Base-by-base conservation (phyloP, 2,888 invertebrate genomes). In the Linyphia triangularis region DNA sequence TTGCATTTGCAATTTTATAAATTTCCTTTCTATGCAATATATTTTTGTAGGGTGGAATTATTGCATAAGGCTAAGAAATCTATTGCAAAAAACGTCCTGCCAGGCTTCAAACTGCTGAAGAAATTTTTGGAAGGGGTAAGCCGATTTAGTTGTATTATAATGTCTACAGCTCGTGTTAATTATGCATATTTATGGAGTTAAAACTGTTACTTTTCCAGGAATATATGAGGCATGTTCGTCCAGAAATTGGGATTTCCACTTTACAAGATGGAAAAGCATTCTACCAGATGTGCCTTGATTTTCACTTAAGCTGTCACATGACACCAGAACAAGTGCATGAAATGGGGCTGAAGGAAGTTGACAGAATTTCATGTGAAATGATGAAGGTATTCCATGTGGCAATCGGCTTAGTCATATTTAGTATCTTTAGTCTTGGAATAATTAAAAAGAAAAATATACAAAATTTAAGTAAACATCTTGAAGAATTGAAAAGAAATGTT, bases 291-390 rank as follows among this genome's bases (percentile, higher is more conserved):
- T 92, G 92, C 61, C 91, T 93, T n/a, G 91, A 91, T 40, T 93
- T 92, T 91, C 92, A 93, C 89, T 91, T 92, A 3, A 92, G 92
- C 1, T 90, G 91, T n/a, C 88, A 91, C 78, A 89, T 92, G 90
- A 91, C 92, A 0, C 91, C 92, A 0, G 91, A 91, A 72, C 91
- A 92, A 77, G 92, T 93, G 43, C 92, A 93, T 88, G 85, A 92
- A 26, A 90, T 91, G n/a, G 93, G 93, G 5, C 81, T 92, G 10
- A 77, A 90, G 24, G 93, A 93, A 90, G 92, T 93, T 7, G 89
- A 90, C 3, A 90, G 92, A 24, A 92, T 92, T 30, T 88, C 91
- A 30, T 70, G 33, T 10, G 91, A 92, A 69, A 91, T 91, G 90
- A 43, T 89, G 59, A 89, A 91, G 90, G 91, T 91, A 13, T 30